phyloP scores from a whole-genome alignment of 2,797 vertebrate genomes.

The Onychomys torridus region DNA sequence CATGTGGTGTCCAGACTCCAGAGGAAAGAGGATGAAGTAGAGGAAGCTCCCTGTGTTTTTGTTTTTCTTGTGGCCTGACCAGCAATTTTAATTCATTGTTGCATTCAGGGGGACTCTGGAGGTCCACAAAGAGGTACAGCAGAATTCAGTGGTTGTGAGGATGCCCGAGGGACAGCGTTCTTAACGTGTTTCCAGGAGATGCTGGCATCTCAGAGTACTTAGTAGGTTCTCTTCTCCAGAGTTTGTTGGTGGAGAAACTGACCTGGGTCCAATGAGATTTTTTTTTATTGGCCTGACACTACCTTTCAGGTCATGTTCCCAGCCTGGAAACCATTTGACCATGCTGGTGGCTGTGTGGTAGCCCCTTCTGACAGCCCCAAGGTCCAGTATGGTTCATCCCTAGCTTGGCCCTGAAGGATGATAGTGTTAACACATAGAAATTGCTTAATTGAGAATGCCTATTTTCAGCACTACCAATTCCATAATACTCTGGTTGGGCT shows the following conservation, averaged over 20 bases:
- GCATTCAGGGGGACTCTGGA: too few relatives aligned
- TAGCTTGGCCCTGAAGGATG: not conserved
- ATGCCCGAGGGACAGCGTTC: too few relatives aligned
- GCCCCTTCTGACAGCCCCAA: not conserved
- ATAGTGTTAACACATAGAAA: accelerated
- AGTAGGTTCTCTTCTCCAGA: not conserved
- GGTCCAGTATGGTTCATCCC: accelerated
- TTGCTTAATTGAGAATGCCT: not conserved
- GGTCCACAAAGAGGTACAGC: too few relatives aligned
- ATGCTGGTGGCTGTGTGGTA: not conserved
- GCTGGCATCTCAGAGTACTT: accelerated
- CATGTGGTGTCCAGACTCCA: not conserved
- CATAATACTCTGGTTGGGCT: not conserved
- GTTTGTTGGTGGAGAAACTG: not conserved
- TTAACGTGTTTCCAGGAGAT: not conserved
- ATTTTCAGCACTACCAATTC: not conserved
- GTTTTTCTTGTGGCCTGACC: not conserved
- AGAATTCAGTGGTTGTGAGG: accelerated
- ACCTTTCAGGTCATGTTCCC: accelerated
- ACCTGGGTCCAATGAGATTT: not conserved
- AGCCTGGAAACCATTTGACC: not conserved
- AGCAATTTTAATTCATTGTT: accelerated
- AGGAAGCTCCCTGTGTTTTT: not conserved
- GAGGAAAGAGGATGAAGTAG: not conserved
- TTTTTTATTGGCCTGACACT: not conserved